Evolutionary conservation across 2,888 invertebrate genomes (phyloP).

Genomic region (Salticus scenicus): DNA sequence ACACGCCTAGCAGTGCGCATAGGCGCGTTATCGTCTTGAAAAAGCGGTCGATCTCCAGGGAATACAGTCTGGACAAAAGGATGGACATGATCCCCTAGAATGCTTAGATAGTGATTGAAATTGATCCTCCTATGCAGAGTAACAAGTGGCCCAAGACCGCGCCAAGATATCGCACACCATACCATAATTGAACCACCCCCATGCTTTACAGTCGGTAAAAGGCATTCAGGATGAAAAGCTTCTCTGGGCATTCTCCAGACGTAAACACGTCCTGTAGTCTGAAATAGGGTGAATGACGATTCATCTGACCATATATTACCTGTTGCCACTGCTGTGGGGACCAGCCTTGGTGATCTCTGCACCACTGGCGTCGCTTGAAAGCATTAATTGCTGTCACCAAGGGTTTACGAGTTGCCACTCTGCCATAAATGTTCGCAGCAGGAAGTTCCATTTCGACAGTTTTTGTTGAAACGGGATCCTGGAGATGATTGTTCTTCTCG

Average conservation of each 20-base stretch:
- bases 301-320: background rate
- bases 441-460: conserved; percentile 13
- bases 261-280: background rate
- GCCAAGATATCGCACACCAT: conserved; percentile 44
- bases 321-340: background rate
- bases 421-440: conserved; percentile 24
- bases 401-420: conserved; percentile 16
- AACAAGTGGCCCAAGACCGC: conserved; percentile 45
- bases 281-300: conserved; percentile 19
- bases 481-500: conserved; percentile 35
- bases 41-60: conserved; percentile 23
- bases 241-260: conserved; percentile 16
- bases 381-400: conserved; percentile 7
- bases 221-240: conserved; percentile 44
- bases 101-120: conserved; percentile 23
- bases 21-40: conserved; percentile 24
- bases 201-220: conserved; percentile 45
- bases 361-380: background rate
- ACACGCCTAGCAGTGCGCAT: background rate
- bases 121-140: conserved; percentile 28
- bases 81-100: conserved; percentile 24
- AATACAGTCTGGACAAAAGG: conserved; percentile 1
- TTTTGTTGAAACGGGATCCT: conserved; percentile 25
- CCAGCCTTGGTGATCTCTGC: no score
- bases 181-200: conserved; percentile 36